Base-by-base conservation (phyloP, 2,888 invertebrate genomes). In the Allacma fusca region DNA sequence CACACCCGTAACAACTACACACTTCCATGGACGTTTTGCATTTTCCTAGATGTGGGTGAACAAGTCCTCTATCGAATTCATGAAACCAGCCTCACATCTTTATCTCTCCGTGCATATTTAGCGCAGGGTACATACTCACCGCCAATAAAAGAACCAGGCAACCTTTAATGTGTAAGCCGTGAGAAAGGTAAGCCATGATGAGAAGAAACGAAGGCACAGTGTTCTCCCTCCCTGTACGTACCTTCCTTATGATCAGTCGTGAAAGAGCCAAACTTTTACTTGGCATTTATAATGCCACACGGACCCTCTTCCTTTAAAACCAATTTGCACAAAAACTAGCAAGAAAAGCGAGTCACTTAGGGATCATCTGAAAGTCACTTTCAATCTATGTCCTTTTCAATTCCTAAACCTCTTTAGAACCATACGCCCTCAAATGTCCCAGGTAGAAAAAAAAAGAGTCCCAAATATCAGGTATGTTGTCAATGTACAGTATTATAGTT, bases 341-440 rank as follows among this genome's bases (percentile, higher is more conserved):
- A 28, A 65, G 65, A 28, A 65, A 65, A 65, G 65, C 29, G 65
- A 65, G 65, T 28, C 65, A 65, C 65, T 65, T 65, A 26, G 65
- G 65, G 29, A 65, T 65, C 65, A 65, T 62, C 62, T 50, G 9
- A n/a, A 50, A 50, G 50, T 50, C 50, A 50, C 50, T 50, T 50
- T 50, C 19, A 50, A 9, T 50, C 50, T n/a, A 2, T 50, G 2
- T n/a, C n/a, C 50, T n/a, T 9, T 50, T 50, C 50, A 50, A 50
- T 16, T 50, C 50, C 50, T 50, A 50, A 50, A 50, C 9, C 50
- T 50, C 19, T 50, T 50, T 50, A 12, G 19, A 2, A 1, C n/a
- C 19, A 1, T 50, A 50, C 2, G 19, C 19, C 50, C n/a, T 9
- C n/a, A 50, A 50, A 50, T 50, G 50, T 13, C 2, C 1, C 16